These are phyloP conservation scores for Ophion slaviceki DNA, from an alignment of 2,888 invertebrate species.

Conservation along the genomic window DNA sequence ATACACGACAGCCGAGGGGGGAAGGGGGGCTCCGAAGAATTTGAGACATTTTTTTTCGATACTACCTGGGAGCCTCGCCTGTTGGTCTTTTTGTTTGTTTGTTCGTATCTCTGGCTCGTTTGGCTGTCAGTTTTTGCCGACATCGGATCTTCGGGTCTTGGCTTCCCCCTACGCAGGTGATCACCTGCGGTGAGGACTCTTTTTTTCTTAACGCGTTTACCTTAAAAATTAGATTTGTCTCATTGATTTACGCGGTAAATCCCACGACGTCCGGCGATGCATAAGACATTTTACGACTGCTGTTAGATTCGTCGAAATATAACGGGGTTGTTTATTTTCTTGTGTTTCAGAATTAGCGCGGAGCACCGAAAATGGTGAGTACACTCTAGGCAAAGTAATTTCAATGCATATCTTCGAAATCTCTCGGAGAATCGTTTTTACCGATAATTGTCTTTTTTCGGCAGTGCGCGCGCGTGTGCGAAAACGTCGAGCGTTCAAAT, in stretches of 20 bases:
- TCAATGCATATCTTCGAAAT: slow-evolving; percentile 5
- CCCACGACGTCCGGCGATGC: neutral
- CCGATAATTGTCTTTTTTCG: slow-evolving; percentile 28
- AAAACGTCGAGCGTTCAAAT: slow-evolving; percentile 44
- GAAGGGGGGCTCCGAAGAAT: slow-evolving; percentile 36
- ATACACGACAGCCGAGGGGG: slow-evolving; percentile 58
- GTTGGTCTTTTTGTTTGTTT: slow-evolving; percentile 52
- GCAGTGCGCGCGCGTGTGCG: neutral
- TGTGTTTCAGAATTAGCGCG: slow-evolving; percentile 55
- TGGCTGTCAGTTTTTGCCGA: slow-evolving; percentile 55
- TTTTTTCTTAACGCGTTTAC: slow-evolving; percentile 51
- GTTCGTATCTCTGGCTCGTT: slow-evolving; percentile 48
- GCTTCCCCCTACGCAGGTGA: slow-evolving; percentile 41
- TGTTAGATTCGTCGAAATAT: slow-evolving; percentile 17
- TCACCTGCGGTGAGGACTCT: slow-evolving; percentile 38
- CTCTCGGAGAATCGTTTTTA: neutral
- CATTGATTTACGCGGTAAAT: slow-evolving; percentile 35
- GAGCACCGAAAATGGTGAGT: slow-evolving; percentile 52
- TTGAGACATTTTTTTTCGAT: slow-evolving; percentile 45
- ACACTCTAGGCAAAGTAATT: slow-evolving; percentile 3
- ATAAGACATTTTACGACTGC: slow-evolving; percentile 34
- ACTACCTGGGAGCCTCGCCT: slow-evolving; percentile 76
- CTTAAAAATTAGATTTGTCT: slow-evolving; percentile 50
- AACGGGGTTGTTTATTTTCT: slow-evolving; percentile 37
- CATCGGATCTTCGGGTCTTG: slow-evolving; percentile 34